phyloP scores from a whole-genome alignment of 2,888 invertebrate genomes.

The Athalia cordata region DNA sequence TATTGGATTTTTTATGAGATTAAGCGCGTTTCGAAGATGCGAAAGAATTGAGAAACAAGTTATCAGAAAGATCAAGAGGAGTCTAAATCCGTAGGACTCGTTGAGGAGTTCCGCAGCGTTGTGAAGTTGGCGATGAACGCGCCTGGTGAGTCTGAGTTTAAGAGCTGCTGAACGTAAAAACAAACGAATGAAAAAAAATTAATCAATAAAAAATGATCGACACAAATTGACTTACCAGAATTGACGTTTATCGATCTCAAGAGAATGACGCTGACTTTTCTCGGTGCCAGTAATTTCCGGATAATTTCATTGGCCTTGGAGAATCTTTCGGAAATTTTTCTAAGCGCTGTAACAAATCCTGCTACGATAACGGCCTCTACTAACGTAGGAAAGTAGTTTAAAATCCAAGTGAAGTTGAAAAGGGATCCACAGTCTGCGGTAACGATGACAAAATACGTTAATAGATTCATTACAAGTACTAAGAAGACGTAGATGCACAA shows the following conservation, averaged over 20 bases:
- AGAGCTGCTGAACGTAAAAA: neutral
- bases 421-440: neutral
- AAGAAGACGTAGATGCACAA: neutral
- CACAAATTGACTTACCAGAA: neutral
- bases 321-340: slow-evolving; percentile 16
- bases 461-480: neutral
- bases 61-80: slow-evolving; percentile 26
- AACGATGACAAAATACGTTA: neutral
- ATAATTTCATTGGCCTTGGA: neutral
- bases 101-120: slow-evolving; percentile 13
- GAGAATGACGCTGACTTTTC: slow-evolving; percentile 26
- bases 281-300: neutral
- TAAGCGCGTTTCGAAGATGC: neutral
- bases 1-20: neutral
- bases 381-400: neutral
- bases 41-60: slow-evolving; percentile 1
- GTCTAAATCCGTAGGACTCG: slow-evolving; percentile 2
- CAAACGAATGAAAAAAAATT: neutral
- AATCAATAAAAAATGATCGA: neutral
- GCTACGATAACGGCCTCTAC: neutral
- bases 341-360: slow-evolving; percentile 13
- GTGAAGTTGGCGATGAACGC: slow-evolving; percentile 31
- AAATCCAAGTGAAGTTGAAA: slow-evolving; percentile 9
- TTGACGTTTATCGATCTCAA: slow-evolving; percentile 15
- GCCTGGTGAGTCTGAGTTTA: slow-evolving; percentile 27